Evolutionary conservation across 2,797 vertebrate species (phyloP).

Genomic region (Cuculus canorus): DNA sequence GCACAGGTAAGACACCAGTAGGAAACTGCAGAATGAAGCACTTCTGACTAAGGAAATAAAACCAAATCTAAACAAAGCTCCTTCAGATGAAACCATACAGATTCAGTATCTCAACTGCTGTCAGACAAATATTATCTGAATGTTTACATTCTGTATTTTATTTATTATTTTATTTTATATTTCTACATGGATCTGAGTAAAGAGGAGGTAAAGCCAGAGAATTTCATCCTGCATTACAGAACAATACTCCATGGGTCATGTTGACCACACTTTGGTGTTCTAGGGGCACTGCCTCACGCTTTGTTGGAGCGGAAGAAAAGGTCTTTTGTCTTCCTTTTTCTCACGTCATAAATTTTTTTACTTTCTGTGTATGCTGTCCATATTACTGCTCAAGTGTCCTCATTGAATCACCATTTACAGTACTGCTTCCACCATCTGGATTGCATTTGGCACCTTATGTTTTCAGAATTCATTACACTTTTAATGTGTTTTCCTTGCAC

Average conservation of each 20-base stretch:
- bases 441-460: background rate
- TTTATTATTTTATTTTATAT: background rate
- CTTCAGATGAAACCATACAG: background rate
- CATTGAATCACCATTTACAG: background rate
- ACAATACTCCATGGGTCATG: background rate
- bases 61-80: background rate
- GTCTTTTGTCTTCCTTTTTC: background rate
- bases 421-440: background rate
- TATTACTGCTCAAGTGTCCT: background rate
- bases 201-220: background rate
- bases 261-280: background rate
- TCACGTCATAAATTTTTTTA: background rate
- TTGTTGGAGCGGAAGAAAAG: background rate
- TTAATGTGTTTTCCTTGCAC: background rate
- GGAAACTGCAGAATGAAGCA: background rate
- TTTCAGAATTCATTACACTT: conserved; percentile 2
- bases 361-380: background rate
- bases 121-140: background rate
- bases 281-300: background rate
- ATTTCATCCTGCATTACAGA: background rate
- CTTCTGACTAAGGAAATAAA: background rate
- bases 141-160: background rate
- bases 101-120: background rate
- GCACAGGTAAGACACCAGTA: background rate
- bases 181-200: background rate